phyloP scores from a whole-genome alignment of 2,888 invertebrate genomes.

The Hermaeophaga mercurialis region DNA sequence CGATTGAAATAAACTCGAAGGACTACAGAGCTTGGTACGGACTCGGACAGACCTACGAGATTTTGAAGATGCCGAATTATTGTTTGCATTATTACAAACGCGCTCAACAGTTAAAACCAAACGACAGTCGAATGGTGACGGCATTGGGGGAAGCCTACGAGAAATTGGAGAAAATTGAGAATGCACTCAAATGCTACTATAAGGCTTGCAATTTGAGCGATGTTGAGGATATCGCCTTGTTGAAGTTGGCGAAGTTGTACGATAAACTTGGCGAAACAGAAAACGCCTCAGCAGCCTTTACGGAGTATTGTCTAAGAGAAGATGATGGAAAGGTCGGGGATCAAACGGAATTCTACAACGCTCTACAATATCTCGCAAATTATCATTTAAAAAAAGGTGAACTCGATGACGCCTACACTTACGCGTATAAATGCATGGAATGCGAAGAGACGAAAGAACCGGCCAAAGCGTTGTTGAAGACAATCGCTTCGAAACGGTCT shows the following conservation, averaged over 20 bases:
- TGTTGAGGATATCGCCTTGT: constrained; percentile 92
- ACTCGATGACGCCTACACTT: constrained; percentile 87
- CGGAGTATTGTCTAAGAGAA: constrained; percentile 84
- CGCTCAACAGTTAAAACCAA: constrained; percentile 87
- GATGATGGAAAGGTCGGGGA: constrained; percentile 65
- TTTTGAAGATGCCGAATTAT: constrained; percentile 93
- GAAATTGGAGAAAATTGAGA: constrained; percentile 87
- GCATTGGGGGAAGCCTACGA: constrained; percentile 97
- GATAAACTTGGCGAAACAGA: constrained; percentile 85
- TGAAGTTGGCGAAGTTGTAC: constrained; percentile 93
- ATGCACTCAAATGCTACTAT: constrained; percentile 96
- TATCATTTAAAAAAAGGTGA: constrained; percentile 83
- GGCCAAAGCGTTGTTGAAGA: constrained; percentile 84
- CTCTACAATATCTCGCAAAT: constrained; percentile 89
- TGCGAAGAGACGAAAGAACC: constrained; percentile 93
- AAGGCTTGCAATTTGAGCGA: constrained; percentile 96
- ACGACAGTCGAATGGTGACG: constrained; percentile 95
- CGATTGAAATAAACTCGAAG: constrained; percentile 91
- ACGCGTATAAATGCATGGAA: constrained; percentile 93
- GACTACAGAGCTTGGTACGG: constrained; percentile 99
- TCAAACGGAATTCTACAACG: constrained; percentile 80
- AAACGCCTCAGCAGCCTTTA: constrained; percentile 91
- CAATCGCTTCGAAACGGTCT: constrained; percentile 76
- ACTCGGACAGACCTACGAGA: constrained; percentile 97
- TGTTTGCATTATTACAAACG: constrained; percentile 96